phyloP scores from a whole-genome alignment of 1,140 invertebrate genomes.

The Pollicipes pollicipes region DNA sequence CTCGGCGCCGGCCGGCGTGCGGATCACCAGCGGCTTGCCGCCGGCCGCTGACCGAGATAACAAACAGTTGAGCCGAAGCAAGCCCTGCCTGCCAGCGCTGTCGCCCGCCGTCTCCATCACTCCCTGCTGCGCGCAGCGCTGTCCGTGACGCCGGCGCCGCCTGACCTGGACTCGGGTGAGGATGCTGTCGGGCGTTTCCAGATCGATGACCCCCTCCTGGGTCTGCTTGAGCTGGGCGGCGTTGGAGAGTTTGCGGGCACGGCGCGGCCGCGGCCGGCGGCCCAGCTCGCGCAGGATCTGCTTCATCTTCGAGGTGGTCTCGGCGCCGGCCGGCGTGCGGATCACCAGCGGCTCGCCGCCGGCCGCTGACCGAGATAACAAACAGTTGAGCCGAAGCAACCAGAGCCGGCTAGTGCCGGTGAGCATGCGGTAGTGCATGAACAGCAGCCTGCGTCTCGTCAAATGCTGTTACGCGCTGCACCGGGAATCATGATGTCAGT shows the following conservation, averaged over 20 bases:
- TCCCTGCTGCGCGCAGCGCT: no score
- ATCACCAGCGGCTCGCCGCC: neutral
- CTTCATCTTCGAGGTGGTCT: neutral
- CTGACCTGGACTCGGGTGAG: slow-evolving; percentile 78
- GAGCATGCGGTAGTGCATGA: no score
- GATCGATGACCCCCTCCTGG: slow-evolving; percentile 79
- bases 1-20: neutral
- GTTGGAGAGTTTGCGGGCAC: slow-evolving; percentile 54
- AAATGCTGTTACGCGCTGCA: no score
- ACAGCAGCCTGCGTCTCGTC: no score
- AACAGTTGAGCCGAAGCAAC: no score
- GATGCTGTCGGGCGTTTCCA: slow-evolving; percentile 92
- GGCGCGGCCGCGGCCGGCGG: neutral
- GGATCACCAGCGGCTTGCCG: neutral
- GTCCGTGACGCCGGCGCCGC: no score
- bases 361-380: no score
- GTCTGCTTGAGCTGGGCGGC: slow-evolving; percentile 82
- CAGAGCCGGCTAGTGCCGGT: no score
- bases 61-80: no score
- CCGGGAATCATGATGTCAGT: no score
- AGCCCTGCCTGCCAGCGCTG: no score
- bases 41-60: neutral
- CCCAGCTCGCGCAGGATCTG: neutral
- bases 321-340: neutral
- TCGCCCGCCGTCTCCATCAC: no score